Conservation (phyloP, 2,888 invertebrate genomes). For the Pristionchus exspectatus region DNA sequence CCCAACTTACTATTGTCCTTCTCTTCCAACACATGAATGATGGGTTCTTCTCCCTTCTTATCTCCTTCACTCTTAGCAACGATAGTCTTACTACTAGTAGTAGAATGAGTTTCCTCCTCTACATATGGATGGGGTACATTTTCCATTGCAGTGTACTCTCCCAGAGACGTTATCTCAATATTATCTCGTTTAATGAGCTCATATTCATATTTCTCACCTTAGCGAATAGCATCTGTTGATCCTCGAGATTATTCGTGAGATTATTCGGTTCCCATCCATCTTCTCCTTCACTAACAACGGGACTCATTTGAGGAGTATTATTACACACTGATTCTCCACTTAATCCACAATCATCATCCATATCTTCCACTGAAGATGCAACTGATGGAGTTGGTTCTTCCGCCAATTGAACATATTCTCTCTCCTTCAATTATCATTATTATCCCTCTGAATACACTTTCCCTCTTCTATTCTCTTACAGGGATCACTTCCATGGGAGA, state of each 20-base stretch:
- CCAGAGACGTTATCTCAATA: not conserved
- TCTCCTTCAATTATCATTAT: not conserved
- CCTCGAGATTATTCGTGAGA: not conserved
- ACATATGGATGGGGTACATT: slow-evolving; percentile 40
- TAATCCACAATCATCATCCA: slow-evolving; percentile 33
- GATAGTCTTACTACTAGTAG: slow-evolving; percentile 12
- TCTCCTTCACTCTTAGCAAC: slow-evolving; percentile 32
- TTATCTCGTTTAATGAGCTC: not conserved
- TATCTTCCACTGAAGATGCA: not conserved
- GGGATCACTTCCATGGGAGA: not conserved
- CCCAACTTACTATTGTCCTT: not conserved
- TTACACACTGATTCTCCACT: slow-evolving; percentile 44
- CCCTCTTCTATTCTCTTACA: not conserved
- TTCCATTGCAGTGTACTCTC: slow-evolving; percentile 17
- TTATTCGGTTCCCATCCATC: slow-evolving; percentile 52
- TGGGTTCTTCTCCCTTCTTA: not conserved
- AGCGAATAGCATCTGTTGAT: slow-evolving; percentile 24
- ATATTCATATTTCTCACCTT: not conserved
- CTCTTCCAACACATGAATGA: slow-evolving; percentile 18
- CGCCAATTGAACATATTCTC: not conserved
- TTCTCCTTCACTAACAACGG: slow-evolving; percentile 64
- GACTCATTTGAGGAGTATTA: slow-evolving; percentile 59
- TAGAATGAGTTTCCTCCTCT: not conserved
- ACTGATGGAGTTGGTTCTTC: not conserved
- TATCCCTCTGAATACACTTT: not conserved